Percentiles rank a stretch among this genome's conserved stretches.
Conservation (phyloP, 2,113 vertebrate genomes). For the Phocoena phocoena region DNA sequence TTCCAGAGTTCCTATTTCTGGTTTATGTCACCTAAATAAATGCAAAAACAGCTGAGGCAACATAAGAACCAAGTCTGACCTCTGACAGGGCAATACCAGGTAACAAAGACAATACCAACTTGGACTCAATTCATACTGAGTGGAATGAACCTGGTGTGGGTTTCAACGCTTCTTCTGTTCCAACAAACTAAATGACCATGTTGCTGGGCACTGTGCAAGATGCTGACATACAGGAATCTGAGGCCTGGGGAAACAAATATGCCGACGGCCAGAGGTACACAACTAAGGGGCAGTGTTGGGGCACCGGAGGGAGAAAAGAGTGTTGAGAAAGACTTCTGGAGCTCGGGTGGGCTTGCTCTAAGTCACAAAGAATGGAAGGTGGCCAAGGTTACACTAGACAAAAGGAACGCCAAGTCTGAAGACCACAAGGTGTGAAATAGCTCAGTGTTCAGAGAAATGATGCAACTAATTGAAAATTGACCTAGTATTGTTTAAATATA, state of each 20-base stretch:
- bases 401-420: neutral
- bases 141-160: neutral
- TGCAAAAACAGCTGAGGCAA: neutral
- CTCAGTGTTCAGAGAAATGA: neutral
- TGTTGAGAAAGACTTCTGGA: neutral
- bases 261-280: neutral
- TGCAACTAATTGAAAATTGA: neutral
- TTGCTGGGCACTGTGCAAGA: neutral
- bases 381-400: neutral
- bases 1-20: neutral
- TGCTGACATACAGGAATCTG: neutral
- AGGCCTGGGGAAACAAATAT: neutral
- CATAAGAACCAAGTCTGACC: neutral
- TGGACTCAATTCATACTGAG: no score
- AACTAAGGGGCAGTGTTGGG: neutral
- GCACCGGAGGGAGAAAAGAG: neutral
- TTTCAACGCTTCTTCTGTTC: neutral
- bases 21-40: slow-evolving; percentile 28
- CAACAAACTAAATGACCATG: neutral
- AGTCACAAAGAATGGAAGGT: neutral
- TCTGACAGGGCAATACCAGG: neutral
- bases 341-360: neutral
- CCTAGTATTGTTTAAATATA: neutral
- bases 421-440: neutral
- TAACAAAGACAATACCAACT: neutral